A percentile compares a stretch with the other conserved stretches of the same genome.
These are phyloP conservation scores for Teleogryllus occipitalis DNA, from an alignment of 1,140 invertebrate genomes.

Conservation along the genomic window DNA sequence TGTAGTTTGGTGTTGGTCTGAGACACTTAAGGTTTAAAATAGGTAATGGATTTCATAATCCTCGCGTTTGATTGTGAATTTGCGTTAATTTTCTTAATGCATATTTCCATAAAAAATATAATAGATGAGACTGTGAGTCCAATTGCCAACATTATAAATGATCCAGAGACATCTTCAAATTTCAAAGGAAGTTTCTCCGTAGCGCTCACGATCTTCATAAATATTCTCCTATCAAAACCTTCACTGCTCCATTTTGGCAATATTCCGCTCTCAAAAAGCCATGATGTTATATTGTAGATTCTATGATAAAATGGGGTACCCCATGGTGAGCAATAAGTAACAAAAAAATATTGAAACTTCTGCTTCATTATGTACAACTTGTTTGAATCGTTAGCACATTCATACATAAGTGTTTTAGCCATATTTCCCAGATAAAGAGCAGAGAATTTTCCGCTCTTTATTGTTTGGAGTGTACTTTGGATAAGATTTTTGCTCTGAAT, in stretches of 20 bases:
- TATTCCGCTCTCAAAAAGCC: background rate
- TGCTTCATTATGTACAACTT: too few relatives aligned
- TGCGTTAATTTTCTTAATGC: background rate
- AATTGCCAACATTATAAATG: background rate
- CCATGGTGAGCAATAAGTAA: background rate
- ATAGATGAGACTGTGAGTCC: background rate
- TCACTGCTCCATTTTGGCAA: background rate
- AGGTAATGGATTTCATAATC: too few relatives aligned
- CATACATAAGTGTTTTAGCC: too few relatives aligned
- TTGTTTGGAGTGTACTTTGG: too few relatives aligned
- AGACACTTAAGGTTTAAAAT: too few relatives aligned
- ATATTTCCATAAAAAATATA: background rate
- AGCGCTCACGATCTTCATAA: background rate
- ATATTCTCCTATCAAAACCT: background rate
- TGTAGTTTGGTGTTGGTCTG: too few relatives aligned
- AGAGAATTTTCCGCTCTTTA: too few relatives aligned
- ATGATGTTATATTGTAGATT: background rate
- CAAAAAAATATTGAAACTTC: too few relatives aligned
- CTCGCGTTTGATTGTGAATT: background rate
- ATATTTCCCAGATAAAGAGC: too few relatives aligned
- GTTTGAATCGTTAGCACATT: too few relatives aligned
- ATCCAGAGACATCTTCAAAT: background rate
- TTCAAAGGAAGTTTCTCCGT: background rate
- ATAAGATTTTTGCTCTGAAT: too few relatives aligned
- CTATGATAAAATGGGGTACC: background rate